Base-by-base conservation (phyloP, 2,888 invertebrate genomes). In the Gymnoscelis rufifasciata region DNA sequence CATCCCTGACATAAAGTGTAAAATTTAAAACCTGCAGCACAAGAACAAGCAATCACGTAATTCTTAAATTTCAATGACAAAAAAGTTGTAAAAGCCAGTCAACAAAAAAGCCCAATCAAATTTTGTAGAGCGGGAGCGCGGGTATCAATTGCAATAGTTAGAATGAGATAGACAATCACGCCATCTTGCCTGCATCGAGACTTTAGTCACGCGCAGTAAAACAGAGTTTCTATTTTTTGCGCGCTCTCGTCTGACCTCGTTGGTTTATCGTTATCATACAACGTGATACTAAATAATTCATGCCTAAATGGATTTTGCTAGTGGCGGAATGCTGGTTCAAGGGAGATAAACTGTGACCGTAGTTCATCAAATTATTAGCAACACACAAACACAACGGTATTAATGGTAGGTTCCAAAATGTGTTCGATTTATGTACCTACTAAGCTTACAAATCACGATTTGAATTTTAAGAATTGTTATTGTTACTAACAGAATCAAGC, bases 161-260 rank as follows among this genome's bases (percentile, higher is more conserved):
- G 74, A 84, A 58, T 56, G 78, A 75, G 83, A 83, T 60, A 57
- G 74, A 47, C 53, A 58, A 65, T 60, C 66, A 68, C 83, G 84
- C 79, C 79, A 80, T 86, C 74, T 83, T 83, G 80, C 73, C 71
- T 79, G 80, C 78, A 80, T 74, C 28, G 26, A 71, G 72, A 74
- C 69, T 84, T 82, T 79, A 79, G 83, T 84, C 84, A 84, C 84
- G 84, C 83, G 79, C 81, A 74, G 72, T 75, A 72, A 76, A 76
- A 69, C 78, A 75, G 74, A 77, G 81, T 84, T 86, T 83, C 83
- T 82, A 87, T 83, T 86, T 87, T 83, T 87, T 87, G 83, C 79
- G 71, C 75, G 77, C 65, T 81, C 78, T 78, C 71, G 74, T 74
- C 78, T 84, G 84, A 84, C 86, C 86, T 86, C 86, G 81, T 80